Percentiles rank a stretch among this genome's conserved stretches.
Evolutionary conservation across 2,888 invertebrate genomes (phyloP).

Genomic region (Alloplasta piceator): DNA sequence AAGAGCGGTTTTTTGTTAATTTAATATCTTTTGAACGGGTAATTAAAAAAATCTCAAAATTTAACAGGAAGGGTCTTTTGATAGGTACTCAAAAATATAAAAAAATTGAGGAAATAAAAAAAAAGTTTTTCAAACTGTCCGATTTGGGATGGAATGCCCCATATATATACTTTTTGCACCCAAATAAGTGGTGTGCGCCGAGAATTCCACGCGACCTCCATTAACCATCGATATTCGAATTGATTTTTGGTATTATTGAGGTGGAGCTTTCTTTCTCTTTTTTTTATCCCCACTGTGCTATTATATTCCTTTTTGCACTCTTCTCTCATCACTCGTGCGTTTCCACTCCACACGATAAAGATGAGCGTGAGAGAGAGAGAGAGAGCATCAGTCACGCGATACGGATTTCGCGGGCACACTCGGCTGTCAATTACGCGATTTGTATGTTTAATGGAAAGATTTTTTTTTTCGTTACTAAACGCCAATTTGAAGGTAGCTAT

Average conservation of each 20-base stretch:
- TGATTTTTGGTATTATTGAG: conserved; percentile 62
- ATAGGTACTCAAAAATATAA: too few species aligned
- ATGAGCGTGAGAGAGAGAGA: conserved; percentile 13
- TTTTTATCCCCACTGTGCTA: conserved; percentile 31
- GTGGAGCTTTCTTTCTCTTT: too few species aligned
- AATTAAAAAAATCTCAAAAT: too few species aligned
- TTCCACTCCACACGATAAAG: conserved; percentile 40
- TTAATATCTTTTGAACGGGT: too few species aligned
- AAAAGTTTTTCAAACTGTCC: too few species aligned
- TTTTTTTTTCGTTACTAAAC: too few species aligned
- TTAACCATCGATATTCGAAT: conserved; percentile 64
- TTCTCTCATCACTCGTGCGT: conserved; percentile 42
- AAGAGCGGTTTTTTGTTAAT: too few species aligned
- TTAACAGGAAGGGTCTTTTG: too few species aligned
- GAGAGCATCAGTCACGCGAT: conserved; percentile 58
- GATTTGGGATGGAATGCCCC: too few species aligned
- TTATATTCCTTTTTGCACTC: neutral
- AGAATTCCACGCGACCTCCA: conserved; percentile 62
- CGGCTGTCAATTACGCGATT: conserved; percentile 5
- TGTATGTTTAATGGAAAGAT: too few species aligned
- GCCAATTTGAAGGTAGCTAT: too few species aligned
- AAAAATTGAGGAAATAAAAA: too few species aligned
- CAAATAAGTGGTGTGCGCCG: conserved; percentile 51
- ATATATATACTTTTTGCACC: conserved; percentile 22
- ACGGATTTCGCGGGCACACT: conserved; percentile 32